Evolutionary conservation across 1,140 invertebrate genomes (phyloP).

Genomic region (Ylistrum balloti): DNA sequence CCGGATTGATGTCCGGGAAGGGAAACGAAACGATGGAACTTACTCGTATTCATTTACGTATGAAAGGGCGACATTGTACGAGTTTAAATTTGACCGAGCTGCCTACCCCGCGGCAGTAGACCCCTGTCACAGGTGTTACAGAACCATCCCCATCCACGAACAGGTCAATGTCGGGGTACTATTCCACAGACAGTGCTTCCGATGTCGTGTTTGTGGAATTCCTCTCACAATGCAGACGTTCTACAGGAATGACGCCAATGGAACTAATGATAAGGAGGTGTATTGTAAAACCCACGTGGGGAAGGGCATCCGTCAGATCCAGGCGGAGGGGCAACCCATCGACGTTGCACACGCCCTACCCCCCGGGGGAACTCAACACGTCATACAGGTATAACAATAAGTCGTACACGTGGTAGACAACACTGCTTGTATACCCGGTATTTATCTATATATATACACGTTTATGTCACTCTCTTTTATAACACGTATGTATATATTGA

Average conservation of each 20-base stretch:
- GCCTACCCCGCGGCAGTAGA: conserved; percentile 73
- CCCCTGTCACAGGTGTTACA: conserved; percentile 79
- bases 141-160: conserved; percentile 75
- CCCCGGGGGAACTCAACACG: conserved; percentile 62
- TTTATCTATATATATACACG: no score
- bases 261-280: conserved; percentile 72
- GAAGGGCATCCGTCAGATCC: conserved; percentile 75
- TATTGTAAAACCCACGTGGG: conserved; percentile 79
- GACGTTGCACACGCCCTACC: conserved; percentile 55
- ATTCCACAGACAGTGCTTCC: conserved; percentile 78
- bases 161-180: conserved; percentile 76
- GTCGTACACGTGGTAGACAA: background rate
- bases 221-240: conserved; percentile 80
- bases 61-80: conserved; percentile 77
- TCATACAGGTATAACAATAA: conserved; percentile 66
- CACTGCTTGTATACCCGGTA: no score
- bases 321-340: conserved; percentile 65
- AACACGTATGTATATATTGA: no score
- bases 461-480: no score
- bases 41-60: conserved; percentile 78
- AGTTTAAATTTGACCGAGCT: conserved; percentile 77
- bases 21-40: conserved; percentile 68
- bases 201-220: conserved; percentile 77
- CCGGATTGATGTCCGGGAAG: conserved; percentile 69
- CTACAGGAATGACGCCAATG: conserved; percentile 74